These are phyloP conservation scores for Lemur catta DNA, from an alignment of 2,797 vertebrate species.

Conservation along the genomic window DNA sequence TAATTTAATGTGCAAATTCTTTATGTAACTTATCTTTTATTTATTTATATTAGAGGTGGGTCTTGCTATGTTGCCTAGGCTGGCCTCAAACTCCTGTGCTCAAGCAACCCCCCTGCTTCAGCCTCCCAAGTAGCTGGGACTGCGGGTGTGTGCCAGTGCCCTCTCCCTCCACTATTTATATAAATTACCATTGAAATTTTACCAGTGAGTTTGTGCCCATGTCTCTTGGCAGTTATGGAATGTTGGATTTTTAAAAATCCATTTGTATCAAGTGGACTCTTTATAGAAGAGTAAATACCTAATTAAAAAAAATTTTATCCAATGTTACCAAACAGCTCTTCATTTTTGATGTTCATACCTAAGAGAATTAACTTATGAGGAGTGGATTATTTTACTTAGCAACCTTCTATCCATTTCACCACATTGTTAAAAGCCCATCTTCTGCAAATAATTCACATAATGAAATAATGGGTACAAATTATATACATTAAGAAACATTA, in stretches of 20 bases:
- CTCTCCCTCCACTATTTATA: background rate
- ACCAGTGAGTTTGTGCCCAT: background rate
- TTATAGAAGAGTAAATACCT: background rate
- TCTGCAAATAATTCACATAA: slow-evolving; percentile 24
- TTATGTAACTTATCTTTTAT: background rate
- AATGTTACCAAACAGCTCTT: slow-evolving; percentile 20
- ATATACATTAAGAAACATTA: slow-evolving; percentile 34
- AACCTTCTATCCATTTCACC: background rate
- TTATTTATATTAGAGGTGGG: background rate
- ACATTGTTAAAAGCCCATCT: background rate
- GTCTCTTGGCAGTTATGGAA: background rate
- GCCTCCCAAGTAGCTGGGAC: background rate
- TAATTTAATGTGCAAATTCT: background rate
- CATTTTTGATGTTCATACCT: background rate
- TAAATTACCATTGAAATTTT: background rate
- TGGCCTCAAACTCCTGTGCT: background rate
- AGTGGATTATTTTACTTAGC: slow-evolving; percentile 30
- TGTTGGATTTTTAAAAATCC: slow-evolving; percentile 9
- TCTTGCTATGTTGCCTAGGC: background rate
- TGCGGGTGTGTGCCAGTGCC: background rate
- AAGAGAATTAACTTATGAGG: slow-evolving; percentile 14
- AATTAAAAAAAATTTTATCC: slow-evolving; percentile 42
- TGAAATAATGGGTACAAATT: slow-evolving; percentile 30
- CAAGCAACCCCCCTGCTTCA: background rate
- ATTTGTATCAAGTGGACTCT: background rate